Evolutionary conservation across 2,888 invertebrate species (phyloP), one percentile per base, ranked within the genome.

Genomic region (Cinara cedri): DNA sequence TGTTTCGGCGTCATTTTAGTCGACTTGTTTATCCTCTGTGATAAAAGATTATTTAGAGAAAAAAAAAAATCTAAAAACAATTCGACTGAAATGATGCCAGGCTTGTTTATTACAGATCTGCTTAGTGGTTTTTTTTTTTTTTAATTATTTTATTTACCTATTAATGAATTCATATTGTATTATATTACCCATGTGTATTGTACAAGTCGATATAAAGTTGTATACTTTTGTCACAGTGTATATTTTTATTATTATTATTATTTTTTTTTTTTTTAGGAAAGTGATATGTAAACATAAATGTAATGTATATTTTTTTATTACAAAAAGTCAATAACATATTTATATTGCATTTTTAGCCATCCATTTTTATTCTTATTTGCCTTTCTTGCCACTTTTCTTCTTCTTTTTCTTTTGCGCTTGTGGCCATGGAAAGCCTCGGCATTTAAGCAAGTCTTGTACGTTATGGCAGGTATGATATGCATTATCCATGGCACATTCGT

Each of bases 391-490:
- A 26, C 76, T 51, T 84, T 93, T 93, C 81, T 85, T 85, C 86
- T 93, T 94, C 86, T 95, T 95, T 86, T 94, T 95, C 86, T 94
- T 94, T 83, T 92, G 92, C 9, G 91, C 93, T 82, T 94, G 94
- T 0, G 94, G 93, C 90, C 96, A 96, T 46, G 93, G 92, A 85
- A 96, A 97, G 0, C 97, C 97, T 82, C 96, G 88, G 55, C 92
- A 92, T 83, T 91, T 91, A 16, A 97, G 87, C 13, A 96, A 89
- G 84, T 96, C 96, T 86, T 95, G 95, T 0, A 96, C 92, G 85
- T 95, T 96, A 85, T 97, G 97, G 83, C 96, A 96, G 0, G 93
- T 94, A 84, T 94, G 94, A 85, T 97, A 96, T 0, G 96, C 95
- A 84, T 97, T 97, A 83, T 95, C 93, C 94, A 97, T 96, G 0